Evolutionary conservation across 2,888 invertebrate species (phyloP).

Genomic region (Aleiodes alternator): DNA sequence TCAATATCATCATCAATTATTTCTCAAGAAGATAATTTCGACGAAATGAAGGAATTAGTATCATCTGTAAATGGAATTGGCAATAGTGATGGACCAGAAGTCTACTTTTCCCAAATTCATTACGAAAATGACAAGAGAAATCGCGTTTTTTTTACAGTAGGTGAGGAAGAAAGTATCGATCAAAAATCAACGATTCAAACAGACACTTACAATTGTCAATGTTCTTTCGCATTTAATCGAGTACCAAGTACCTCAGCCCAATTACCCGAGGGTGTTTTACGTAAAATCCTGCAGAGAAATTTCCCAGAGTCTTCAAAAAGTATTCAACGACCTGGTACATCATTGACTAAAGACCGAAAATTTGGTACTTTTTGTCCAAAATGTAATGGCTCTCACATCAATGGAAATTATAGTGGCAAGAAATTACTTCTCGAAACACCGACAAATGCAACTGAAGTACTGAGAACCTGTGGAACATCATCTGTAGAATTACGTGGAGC

Average conservation of each 20-base stretch:
- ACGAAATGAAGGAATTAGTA: background rate
- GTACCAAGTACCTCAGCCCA: constrained; percentile 71
- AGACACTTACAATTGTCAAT: constrained; percentile 64
- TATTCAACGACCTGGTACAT: constrained; percentile 60
- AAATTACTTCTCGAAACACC: constrained; percentile 81
- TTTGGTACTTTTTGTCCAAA: constrained; percentile 63
- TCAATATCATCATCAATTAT: constrained; percentile 45
- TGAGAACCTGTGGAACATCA: constrained; percentile 65
- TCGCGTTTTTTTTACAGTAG: constrained; percentile 70
- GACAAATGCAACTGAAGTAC: constrained; percentile 86
- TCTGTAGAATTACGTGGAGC: constrained; percentile 57
- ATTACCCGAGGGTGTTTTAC: constrained; percentile 67
- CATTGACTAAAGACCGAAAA: constrained; percentile 55
- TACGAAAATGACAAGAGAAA: constrained; percentile 54
- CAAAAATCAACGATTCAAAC: background rate
- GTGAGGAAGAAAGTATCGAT: constrained; percentile 62
- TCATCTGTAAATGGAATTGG: constrained; percentile 40
- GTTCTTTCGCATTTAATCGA: constrained; percentile 65
- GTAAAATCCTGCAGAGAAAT: constrained; percentile 71
- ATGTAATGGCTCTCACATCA: constrained; percentile 63
- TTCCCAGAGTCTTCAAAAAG: constrained; percentile 72
- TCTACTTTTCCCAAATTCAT: constrained; percentile 49
- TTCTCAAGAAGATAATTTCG: constrained; percentile 27
- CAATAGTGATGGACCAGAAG: constrained; percentile 53
- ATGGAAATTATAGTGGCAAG: constrained; percentile 57